Evolutionary conservation across 2,113 vertebrate species (phyloP), one percentile per base, ranked within the genome.

Genomic region (Seriola rivoliana): DNA sequence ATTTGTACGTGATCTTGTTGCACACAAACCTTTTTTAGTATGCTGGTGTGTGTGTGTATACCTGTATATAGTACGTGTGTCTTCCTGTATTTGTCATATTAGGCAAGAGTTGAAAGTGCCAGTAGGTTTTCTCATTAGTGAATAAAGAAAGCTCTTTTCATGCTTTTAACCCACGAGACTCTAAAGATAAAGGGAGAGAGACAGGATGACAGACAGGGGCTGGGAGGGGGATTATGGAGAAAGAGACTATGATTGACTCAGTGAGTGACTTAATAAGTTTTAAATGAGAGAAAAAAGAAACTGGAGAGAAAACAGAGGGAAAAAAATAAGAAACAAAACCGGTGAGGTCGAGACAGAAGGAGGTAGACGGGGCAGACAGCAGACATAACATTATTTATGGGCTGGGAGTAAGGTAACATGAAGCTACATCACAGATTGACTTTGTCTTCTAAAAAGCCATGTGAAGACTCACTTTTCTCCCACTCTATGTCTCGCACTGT

Each of bases 311-410:
- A 64, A 50, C 54, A 44, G 54, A 71, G 5, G 21, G 9, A 42
- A 11, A 44, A 44, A 81, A 82, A 66, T 38, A 67, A 80, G n/a
- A 80, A 73, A 65, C 12, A 63, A 70, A 60, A 46, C 12, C 38
- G 1, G 25, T 78, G 54, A 80, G 76, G 64, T 59, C 5, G 55
- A 71, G 68, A 69, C 38, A 71, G 71, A 75, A n/a, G 23, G 48
- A 72, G 70, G 65, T 4, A 85, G 65, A 84, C 48, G 1, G 69
- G 63, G 70, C 81, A 82, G 85, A 89, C 87, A 84, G 85, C 70
- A 87, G 85, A 73, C 54, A 25, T 74, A 63, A 80, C 85, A 91
- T 92, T 89, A 92, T 93, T 91, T 90, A 93, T 91, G 85, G 79
- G 81, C 78, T 91, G 88, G 83, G 87, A 91, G 91, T 78, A 66